A percentile compares a stretch with the other conserved stretches of the same genome.
Conservation (phyloP, 92 coral and sea anemone genomes). For the Bergia sp. region DNA sequence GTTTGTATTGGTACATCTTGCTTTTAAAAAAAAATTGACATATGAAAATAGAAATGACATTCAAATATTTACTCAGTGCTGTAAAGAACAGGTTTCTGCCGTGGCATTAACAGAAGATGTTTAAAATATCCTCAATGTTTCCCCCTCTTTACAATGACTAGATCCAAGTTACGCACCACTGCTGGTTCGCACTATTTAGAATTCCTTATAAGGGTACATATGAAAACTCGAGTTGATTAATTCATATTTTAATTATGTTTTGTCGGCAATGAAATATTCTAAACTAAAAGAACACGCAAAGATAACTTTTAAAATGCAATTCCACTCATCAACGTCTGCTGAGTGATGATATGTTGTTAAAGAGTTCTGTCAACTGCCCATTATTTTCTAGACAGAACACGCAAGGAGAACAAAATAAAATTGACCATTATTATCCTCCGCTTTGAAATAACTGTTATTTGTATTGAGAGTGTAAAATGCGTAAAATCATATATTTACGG, state of each 20-base stretch:
- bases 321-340: background rate
- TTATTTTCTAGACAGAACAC: background rate
- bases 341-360: background rate
- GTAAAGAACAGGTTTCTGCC: too few relatives aligned
- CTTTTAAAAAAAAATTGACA: too few relatives aligned
- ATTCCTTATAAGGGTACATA: too few relatives aligned
- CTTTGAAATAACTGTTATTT: background rate
- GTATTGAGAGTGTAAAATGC: background rate
- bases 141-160: too few relatives aligned
- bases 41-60: too few relatives aligned
- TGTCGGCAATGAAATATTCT: background rate
- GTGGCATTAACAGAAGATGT: too few relatives aligned
- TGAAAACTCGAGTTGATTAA: background rate
- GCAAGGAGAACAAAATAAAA: background rate
- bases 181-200: too few relatives aligned
- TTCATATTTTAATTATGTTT: background rate
- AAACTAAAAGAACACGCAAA: background rate
- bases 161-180: too few relatives aligned
- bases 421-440: background rate
- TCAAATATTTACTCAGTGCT: too few relatives aligned
- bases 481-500: too few relatives aligned
- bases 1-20: too few relatives aligned
- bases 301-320: background rate
- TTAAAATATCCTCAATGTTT: too few relatives aligned
- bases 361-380: background rate